A percentile compares a stretch with the other conserved stretches of the same genome.
phyloP scores from a whole-genome alignment of 2,113 vertebrate species.

The Brevimyrus niger region DNA sequence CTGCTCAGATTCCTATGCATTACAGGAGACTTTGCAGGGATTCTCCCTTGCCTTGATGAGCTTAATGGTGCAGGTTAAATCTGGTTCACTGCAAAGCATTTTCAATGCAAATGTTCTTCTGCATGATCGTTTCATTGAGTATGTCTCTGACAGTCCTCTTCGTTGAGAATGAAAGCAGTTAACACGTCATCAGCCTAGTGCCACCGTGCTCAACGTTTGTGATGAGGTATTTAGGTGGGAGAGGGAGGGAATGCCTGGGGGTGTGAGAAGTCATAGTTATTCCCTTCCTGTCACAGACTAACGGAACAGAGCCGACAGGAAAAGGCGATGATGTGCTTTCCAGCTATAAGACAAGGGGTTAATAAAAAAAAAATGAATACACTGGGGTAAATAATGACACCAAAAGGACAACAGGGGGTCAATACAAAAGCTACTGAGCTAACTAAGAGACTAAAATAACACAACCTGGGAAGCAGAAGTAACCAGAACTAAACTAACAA shows the following conservation, averaged over 20 bases:
- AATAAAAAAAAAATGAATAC: no score
- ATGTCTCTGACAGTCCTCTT: no score
- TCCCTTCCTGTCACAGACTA: not conserved
- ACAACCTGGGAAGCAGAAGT: no score
- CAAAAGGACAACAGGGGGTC: no score
- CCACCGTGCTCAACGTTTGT: not conserved
- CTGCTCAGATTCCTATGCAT: not conserved
- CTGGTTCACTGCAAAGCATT: not conserved
- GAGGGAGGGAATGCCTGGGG: not conserved
- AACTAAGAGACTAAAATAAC: no score
- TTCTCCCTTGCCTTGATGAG: not conserved
- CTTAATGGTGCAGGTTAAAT: not conserved
- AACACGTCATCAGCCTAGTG: not conserved
- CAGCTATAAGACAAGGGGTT: not conserved
- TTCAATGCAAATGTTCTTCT: not conserved
- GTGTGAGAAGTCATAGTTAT: not conserved
- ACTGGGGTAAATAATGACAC: no score
- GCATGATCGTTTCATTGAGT: not conserved
- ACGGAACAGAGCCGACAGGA: not conserved
- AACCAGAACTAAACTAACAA: no score
- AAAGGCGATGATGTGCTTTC: not conserved
- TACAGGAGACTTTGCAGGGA: not conserved
- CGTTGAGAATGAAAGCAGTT: not conserved
- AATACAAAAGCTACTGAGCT: no score
- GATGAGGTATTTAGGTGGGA: not conserved